A percentile compares a stretch with the other conserved stretches of the same genome.
Conservation (phyloP, 2,797 vertebrate genomes). For the Spondyliosoma cantharus region DNA sequence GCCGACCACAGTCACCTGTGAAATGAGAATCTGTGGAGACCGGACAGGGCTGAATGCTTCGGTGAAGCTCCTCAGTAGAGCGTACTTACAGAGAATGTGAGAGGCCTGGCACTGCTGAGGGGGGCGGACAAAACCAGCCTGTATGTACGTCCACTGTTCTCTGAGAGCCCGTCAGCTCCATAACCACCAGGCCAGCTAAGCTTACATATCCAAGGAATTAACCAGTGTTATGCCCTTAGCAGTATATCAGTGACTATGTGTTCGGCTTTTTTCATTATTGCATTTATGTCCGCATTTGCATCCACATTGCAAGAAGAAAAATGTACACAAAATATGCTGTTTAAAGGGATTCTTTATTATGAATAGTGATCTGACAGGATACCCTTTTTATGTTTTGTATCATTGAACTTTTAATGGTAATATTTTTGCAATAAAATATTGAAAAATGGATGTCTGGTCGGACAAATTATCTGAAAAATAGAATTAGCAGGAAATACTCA, state of each 20-base stretch:
- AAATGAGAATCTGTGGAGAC: constrained; percentile 85
- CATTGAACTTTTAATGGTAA: constrained; percentile 81
- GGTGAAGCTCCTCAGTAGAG: constrained; percentile 76
- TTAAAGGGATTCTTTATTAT: constrained; percentile 74
- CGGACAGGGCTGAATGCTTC: constrained; percentile 80
- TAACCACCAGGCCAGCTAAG: constrained; percentile 73
- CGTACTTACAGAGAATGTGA: constrained; percentile 78
- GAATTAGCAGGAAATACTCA: constrained; percentile 43
- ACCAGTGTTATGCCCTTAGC: constrained; percentile 60
- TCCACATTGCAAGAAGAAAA: constrained; percentile 56
- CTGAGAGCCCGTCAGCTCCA: constrained; percentile 72
- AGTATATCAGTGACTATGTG: constrained; percentile 62
- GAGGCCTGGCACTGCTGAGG: constrained; percentile 74
- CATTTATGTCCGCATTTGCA: constrained; percentile 49
- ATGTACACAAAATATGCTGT: constrained; percentile 46
- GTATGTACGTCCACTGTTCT: constrained; percentile 74
- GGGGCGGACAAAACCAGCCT: constrained; percentile 74
- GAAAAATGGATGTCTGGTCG: constrained; percentile 64
- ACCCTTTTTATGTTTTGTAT: constrained; percentile 82
- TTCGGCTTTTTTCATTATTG: constrained; percentile 59
- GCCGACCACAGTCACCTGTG: constrained; percentile 86
- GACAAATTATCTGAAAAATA: constrained; percentile 60
- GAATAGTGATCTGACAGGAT: constrained; percentile 70
- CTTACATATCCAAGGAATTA: constrained; percentile 73
- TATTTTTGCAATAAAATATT: constrained; percentile 82